Base-by-base conservation (phyloP, 2,797 vertebrate species). In the Liparis tanakae region DNA sequence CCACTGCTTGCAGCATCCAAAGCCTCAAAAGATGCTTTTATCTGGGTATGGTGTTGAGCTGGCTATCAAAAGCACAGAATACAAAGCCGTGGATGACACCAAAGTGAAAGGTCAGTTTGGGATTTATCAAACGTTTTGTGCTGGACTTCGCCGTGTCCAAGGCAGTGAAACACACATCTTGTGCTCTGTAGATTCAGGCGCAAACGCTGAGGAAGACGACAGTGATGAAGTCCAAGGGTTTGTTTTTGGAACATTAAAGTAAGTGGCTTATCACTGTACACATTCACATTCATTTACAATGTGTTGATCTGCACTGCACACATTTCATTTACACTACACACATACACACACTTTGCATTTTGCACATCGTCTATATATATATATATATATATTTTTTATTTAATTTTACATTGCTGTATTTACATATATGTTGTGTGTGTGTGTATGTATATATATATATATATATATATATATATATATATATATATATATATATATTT, bases 61-160 rank as follows among this genome's bases (percentile, higher is more conserved):
- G 91, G 98, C 97, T 10, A 97, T 99, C 88, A 99, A 99, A 93
- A 98, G 93, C 88, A 99, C 98, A 6, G 98, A 99, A 88, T 99
- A 99, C 90, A 98, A 97, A 95, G 97, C 96, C 10, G 88, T 99
- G 84, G 98, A 99, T 93, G 98, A 99, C 88, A 94, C 92, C 1
- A 92, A 96, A 86, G 90, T 96, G 74, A 96, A 96, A 97, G 96
- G 98, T 99, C 91, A 83, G 81, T 67, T 62, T 56, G 61, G 69
- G 17, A 72, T 36, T 76, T 51, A 44, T 84, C 60, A 72, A 51
- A 41, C 58, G 59, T 76, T 67, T 33, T 80, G 14, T 76, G 37
- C 25, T 77, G 55, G 50, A 77, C 44, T 25, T 58, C 5, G 41
- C 39, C 56, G 37, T 70, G 55, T 79, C 44, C 41, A 48, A 67